A percentile compares a stretch with the other conserved stretches of the same genome.
Evolutionary conservation across 2,888 invertebrate species (phyloP).

Genomic region (Myopa testacea): DNA sequence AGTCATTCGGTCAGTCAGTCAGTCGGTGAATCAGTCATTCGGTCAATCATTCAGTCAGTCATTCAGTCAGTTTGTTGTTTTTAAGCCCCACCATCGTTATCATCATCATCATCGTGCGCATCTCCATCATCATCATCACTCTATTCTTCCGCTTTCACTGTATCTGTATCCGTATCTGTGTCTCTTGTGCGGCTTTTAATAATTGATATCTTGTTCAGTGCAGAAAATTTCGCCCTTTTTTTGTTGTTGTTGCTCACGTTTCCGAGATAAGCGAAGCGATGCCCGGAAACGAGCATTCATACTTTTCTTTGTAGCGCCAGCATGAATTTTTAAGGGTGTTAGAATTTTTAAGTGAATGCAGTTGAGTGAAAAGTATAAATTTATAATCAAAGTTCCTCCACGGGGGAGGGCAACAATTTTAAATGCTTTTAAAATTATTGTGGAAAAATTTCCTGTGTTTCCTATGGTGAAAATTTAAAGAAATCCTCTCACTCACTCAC

Average conservation of each 20-base stretch:
- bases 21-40: background rate
- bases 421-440: too few species aligned
- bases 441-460: too few species aligned
- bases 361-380: too few species aligned
- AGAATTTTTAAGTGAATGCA: background rate
- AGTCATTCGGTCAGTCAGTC: background rate
- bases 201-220: slow-evolving; percentile 15
- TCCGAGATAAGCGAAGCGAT: too few species aligned
- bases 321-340: slow-evolving; percentile 1
- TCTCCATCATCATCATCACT: slow-evolving; percentile 44
- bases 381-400: too few species aligned
- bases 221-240: slow-evolving; percentile 4
- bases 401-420: too few species aligned
- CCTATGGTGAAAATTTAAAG: too few species aligned
- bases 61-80: slow-evolving; percentile 9
- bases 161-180: background rate
- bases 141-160: background rate
- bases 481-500: too few species aligned
- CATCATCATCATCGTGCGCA: slow-evolving; percentile 43
- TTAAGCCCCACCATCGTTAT: slow-evolving; percentile 16
- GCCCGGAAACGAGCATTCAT: too few species aligned
- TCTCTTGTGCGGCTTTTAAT: background rate
- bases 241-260: background rate
- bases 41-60: background rate
- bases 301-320: background rate